Conservation (phyloP, 2,797 vertebrate species). For the Scyliorhinus canicula region DNA sequence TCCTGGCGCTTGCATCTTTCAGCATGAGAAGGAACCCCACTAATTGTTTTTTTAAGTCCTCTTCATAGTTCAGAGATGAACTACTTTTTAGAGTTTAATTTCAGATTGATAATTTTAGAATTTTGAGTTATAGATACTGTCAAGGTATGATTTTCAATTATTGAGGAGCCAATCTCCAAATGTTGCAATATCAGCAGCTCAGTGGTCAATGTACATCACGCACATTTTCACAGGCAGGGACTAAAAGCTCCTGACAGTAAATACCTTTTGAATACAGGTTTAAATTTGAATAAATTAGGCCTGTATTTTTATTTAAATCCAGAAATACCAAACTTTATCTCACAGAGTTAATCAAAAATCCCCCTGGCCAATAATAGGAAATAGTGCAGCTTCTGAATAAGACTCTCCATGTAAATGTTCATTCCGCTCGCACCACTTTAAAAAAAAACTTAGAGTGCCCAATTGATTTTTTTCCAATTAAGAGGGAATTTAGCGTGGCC, state of each 20-base stretch:
- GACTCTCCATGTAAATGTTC: neutral
- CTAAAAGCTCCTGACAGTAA: neutral
- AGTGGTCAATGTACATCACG: neutral
- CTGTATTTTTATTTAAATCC: neutral
- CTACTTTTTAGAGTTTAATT: neutral
- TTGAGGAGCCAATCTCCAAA: neutral
- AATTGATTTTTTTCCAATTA: too few relatives aligned
- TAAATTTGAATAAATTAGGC: neutral
- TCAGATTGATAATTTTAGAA: neutral
- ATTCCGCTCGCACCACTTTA: too few relatives aligned
- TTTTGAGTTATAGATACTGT: neutral
- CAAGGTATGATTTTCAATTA: neutral
- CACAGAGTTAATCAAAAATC: neutral
- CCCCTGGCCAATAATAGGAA: neutral
- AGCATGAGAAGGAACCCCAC: neutral
- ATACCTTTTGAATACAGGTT: neutral
- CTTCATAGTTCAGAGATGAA: neutral
- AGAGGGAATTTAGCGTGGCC: too few relatives aligned
- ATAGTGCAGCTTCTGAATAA: neutral
- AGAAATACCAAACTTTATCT: neutral
- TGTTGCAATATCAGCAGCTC: neutral
- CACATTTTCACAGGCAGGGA: neutral
- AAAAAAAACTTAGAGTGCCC: too few relatives aligned
- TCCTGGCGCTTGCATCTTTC: neutral
- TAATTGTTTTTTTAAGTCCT: neutral